Conservation (phyloP, 2,888 invertebrate genomes). For the Aricia artaxerxes region DNA sequence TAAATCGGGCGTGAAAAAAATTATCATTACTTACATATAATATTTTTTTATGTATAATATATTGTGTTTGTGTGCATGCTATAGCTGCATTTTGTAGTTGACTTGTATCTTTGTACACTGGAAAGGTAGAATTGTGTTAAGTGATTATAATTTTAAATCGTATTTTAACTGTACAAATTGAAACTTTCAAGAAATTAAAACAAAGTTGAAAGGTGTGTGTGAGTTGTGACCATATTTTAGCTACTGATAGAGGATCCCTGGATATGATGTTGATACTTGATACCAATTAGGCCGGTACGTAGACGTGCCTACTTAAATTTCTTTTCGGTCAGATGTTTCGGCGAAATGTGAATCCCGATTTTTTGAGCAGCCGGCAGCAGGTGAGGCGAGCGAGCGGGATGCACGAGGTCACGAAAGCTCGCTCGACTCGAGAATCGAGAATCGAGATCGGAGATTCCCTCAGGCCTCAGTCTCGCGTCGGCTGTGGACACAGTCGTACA, state of each 20-base stretch:
- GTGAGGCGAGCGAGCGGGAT: conserved; percentile 71
- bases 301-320: conserved; percentile 17
- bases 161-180: background rate
- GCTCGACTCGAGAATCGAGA: conserved; percentile 46
- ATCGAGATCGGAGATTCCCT: conserved; percentile 40
- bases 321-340: conserved; percentile 66
- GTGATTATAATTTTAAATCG: background rate
- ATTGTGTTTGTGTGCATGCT: no score
- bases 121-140: background rate
- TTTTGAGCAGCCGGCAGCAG: conserved; percentile 71
- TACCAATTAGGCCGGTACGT: background rate
- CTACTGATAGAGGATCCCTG: background rate
- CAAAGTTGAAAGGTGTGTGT: background rate
- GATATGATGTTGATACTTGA: background rate
- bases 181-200: background rate
- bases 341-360: conserved; percentile 71
- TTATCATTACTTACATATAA: background rate
- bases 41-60: background rate
- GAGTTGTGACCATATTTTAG: background rate
- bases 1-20: background rate
- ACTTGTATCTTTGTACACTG: background rate
- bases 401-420: conserved; percentile 58
- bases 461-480: conserved; percentile 72
- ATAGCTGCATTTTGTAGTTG: background rate
- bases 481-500: conserved; percentile 61